A percentile compares a stretch with the other conserved stretches of the same genome.
phyloP scores from a whole-genome alignment of 2,888 invertebrate species.

The Pedicia rivosa region DNA sequence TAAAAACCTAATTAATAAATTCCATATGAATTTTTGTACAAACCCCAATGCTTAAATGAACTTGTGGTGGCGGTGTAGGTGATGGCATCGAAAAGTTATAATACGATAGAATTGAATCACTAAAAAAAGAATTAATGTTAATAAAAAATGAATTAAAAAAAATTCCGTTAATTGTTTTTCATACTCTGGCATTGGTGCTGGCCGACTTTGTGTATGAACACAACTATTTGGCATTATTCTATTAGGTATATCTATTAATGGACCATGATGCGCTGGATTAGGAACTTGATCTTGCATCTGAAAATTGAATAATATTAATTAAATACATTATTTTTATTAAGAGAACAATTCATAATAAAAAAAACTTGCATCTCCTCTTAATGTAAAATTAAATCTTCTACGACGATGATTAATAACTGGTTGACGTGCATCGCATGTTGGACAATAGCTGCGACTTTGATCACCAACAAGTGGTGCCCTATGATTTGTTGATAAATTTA shows the following conservation, averaged over 20 bases:
- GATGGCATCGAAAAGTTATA: constrained; percentile 29
- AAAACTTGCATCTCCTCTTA: too few species aligned
- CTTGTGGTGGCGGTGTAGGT: constrained; percentile 11
- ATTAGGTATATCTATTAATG: too few species aligned
- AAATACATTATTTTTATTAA: too few species aligned
- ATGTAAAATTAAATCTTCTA: too few species aligned
- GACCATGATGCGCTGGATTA: constrained; percentile 2
- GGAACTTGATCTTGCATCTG: background rate
- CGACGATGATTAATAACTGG: constrained; percentile 20
- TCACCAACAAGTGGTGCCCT: background rate
- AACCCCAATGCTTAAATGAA: constrained; percentile 29
- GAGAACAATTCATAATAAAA: too few species aligned
- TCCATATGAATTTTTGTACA: background rate
- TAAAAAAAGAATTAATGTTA: too few species aligned
- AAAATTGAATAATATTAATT: too few species aligned
- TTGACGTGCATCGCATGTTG: constrained; percentile 16
- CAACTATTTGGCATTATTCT: background rate
- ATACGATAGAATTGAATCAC: too few species aligned
- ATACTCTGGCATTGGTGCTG: constrained; percentile 31
- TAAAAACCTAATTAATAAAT: background rate
- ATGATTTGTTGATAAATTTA: constrained; percentile 1
- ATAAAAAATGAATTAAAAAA: too few species aligned
- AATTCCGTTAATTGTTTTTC: too few species aligned
- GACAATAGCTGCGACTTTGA: constrained; percentile 20
- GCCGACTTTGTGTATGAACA: constrained; percentile 26